Evolutionary conservation across 2,797 vertebrate species (phyloP).

Genomic region (Leptodactylus fallax): DNA sequence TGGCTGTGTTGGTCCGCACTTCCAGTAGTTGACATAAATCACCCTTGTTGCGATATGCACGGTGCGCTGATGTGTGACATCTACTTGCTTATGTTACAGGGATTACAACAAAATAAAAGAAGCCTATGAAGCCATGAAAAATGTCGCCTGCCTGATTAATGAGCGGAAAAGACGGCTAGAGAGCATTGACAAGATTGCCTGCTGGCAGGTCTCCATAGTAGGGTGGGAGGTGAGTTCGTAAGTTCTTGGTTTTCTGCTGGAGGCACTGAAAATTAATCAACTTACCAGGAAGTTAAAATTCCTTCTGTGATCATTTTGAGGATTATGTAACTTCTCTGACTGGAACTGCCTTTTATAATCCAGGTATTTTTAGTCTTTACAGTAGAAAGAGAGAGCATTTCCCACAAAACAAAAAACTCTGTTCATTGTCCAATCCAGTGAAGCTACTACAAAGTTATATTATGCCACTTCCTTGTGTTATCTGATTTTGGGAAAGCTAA

Average conservation of each 20-base stretch:
- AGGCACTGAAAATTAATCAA: background rate
- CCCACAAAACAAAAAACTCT: background rate
- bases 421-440: background rate
- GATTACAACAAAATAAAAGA: constrained; percentile 88
- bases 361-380: background rate
- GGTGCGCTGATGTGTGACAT: background rate
- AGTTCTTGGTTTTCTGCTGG: constrained; percentile 59
- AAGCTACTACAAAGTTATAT: too few species aligned
- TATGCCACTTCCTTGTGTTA: too few species aligned
- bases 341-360: background rate
- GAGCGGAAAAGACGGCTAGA: constrained; percentile 94
- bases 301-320: background rate
- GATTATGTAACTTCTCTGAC: constrained; percentile 4
- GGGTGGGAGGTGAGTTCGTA: constrained; percentile 93
- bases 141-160: constrained; percentile 95
- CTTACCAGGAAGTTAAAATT: background rate
- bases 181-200: constrained; percentile 93
- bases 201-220: constrained; percentile 94
- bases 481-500: too few species aligned
- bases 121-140: constrained; percentile 95
- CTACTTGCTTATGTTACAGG: constrained; percentile 73
- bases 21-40: background rate
- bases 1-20: background rate
- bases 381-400: background rate
- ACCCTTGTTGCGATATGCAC: background rate